phyloP scores from a whole-genome alignment of 1,140 invertebrate species.

The Nilaparvata lugens region DNA sequence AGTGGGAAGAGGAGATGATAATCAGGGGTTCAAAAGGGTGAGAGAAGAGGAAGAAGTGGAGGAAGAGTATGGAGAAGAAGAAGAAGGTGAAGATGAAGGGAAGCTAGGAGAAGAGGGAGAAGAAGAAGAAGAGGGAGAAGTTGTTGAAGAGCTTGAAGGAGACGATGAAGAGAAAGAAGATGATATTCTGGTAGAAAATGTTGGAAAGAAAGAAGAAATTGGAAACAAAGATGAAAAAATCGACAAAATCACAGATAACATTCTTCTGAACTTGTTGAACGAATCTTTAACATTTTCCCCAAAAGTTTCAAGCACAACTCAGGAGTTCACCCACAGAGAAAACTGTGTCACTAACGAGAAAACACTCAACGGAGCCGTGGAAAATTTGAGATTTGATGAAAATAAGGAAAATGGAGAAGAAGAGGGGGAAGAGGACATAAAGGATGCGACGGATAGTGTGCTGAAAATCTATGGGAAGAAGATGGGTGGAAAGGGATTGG shows the following conservation, averaged over 20 bases:
- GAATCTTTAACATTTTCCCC: conserved; percentile 9
- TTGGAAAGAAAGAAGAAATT: not conserved
- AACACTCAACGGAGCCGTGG: not conserved
- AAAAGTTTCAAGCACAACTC: not conserved
- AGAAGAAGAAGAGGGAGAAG: not conserved
- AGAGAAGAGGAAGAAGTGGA: not conserved
- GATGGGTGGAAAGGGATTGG: not conserved
- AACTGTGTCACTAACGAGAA: not conserved
- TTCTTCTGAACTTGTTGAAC: conserved; percentile 7
- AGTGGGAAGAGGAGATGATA: not conserved
- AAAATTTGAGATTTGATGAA: too few species aligned
- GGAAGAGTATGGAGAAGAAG: not conserved
- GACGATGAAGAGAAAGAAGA: not conserved
- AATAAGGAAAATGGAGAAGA: too few species aligned
- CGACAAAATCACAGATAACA: conserved; percentile 16
- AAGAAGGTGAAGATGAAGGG: too few species aligned
- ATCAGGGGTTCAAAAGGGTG: too few species aligned
- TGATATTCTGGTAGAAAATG: not conserved
- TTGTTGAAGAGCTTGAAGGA: not conserved
- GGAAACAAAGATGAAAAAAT: not conserved
- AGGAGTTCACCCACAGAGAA: not conserved
- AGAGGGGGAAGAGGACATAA: not conserved
- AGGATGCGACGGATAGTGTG: conserved; percentile 20
- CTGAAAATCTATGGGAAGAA: conserved; percentile 16
- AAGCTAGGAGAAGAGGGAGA: not conserved